These are phyloP conservation scores for Liodrosophila aerea DNA, from an alignment of 2,888 invertebrate genomes.

Conservation along the genomic window DNA sequence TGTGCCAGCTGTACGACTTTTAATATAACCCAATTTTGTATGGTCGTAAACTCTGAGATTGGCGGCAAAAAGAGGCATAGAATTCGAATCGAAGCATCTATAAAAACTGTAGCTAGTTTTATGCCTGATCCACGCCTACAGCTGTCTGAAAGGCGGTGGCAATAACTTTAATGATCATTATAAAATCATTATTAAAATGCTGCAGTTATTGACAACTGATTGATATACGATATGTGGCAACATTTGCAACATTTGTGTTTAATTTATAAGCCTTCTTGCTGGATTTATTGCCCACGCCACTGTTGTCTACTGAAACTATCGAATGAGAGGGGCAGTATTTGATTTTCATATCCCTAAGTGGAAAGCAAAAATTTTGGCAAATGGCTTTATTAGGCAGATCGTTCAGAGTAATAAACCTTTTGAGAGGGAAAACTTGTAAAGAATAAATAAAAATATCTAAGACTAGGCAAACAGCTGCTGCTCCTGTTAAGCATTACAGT, in stretches of 20 bases:
- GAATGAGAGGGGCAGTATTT: constrained; percentile 13
- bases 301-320: no score
- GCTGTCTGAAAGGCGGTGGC: no score
- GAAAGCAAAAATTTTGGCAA: constrained; percentile 34
- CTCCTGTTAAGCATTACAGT: no score
- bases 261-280: no score
- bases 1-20: constrained; percentile 48
- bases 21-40: constrained; percentile 55
- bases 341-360: constrained; percentile 16
- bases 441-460: no score
- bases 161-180: constrained; percentile 45
- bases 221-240: constrained; percentile 49
- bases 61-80: constrained; percentile 18
- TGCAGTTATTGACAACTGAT: constrained; percentile 57
- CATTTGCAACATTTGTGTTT: no score
- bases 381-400: constrained; percentile 41
- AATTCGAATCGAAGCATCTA: no score
- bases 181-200: constrained; percentile 52
- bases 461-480: constrained; percentile 42
- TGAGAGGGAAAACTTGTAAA: no score
- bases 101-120: constrained; percentile 13
- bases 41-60: constrained; percentile 58
- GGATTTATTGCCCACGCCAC: not conserved
- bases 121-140: constrained; percentile 34
- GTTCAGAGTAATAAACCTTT: no score